Percentiles rank a stretch among this genome's conserved stretches.
Evolutionary conservation across 2,113 vertebrate genomes (phyloP).

Genomic region (Arvicanthis niloticus): DNA sequence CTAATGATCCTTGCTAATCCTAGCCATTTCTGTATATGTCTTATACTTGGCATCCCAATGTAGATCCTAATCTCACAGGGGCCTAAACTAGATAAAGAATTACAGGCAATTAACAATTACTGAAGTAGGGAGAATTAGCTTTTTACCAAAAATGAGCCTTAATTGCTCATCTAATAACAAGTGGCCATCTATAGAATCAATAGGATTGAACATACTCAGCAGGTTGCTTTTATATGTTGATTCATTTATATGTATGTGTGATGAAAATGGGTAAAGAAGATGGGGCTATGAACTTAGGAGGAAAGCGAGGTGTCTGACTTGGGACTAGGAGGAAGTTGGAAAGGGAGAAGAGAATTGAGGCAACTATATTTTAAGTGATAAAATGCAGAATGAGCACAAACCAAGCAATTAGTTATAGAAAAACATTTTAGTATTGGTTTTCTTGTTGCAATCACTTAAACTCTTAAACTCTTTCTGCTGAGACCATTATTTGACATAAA

Average conservation of each 20-base stretch:
- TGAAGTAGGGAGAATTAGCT: background rate
- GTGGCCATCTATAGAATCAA: background rate
- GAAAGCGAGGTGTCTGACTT: background rate
- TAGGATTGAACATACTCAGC: background rate
- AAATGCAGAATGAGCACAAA: background rate
- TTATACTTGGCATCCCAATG: background rate
- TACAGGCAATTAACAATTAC: background rate
- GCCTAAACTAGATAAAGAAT: background rate
- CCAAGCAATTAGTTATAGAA: background rate
- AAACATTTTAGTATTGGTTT: background rate
- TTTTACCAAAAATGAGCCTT: background rate
- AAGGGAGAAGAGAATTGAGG: background rate
- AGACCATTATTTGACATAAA: background rate
- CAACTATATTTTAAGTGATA: background rate
- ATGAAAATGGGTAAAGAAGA: background rate
- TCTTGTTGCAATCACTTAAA: background rate
- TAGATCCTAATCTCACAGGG: background rate
- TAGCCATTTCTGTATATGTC: background rate
- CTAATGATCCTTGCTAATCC: background rate
- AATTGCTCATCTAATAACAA: background rate
- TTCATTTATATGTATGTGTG: background rate
- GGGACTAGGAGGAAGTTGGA: background rate
- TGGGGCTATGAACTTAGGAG: background rate
- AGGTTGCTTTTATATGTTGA: background rate
- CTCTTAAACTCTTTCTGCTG: background rate